Conservation (phyloP, 2,797 vertebrate genomes). For the Lacerta agilis region DNA sequence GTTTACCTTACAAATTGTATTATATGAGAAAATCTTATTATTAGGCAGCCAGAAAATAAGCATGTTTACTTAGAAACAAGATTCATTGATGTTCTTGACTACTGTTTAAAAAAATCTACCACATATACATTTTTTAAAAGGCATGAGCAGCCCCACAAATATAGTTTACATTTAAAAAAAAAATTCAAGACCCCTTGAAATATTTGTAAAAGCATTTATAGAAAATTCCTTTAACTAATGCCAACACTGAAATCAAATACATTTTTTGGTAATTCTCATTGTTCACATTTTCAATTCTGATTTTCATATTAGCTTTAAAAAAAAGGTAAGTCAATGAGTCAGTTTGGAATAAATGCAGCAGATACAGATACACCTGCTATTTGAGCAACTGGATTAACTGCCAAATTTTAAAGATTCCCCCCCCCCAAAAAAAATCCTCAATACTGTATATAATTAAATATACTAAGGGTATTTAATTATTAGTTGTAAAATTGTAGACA, state of each 20-base stretch:
- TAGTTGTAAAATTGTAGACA: neutral
- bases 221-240: conserved; percentile 9
- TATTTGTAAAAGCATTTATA: conserved; percentile 8
- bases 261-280: conserved; percentile 28
- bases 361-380: neutral
- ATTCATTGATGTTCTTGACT: neutral
- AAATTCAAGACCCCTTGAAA: neutral
- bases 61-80: neutral
- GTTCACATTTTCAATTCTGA: conserved; percentile 45
- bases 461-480: conserved; percentile 33
- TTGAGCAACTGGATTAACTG: conserved; percentile 22
- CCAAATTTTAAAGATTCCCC: conserved; percentile 8
- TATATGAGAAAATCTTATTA: neutral
- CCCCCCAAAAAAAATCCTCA: conserved; percentile 38
- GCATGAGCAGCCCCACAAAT: neutral
- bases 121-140: neutral
- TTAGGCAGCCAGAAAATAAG: neutral
- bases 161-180: neutral
- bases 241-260: conserved; percentile 34
- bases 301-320: conserved; percentile 41
- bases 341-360: neutral
- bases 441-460: conserved; percentile 7
- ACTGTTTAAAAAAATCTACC: neutral
- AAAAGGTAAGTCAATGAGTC: conserved; percentile 14
- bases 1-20: neutral